Percentiles rank a stretch among this genome's conserved stretches.
These are phyloP conservation scores for Rana temporaria DNA, from an alignment of 2,113 vertebrate species.

Conservation along the genomic window DNA sequence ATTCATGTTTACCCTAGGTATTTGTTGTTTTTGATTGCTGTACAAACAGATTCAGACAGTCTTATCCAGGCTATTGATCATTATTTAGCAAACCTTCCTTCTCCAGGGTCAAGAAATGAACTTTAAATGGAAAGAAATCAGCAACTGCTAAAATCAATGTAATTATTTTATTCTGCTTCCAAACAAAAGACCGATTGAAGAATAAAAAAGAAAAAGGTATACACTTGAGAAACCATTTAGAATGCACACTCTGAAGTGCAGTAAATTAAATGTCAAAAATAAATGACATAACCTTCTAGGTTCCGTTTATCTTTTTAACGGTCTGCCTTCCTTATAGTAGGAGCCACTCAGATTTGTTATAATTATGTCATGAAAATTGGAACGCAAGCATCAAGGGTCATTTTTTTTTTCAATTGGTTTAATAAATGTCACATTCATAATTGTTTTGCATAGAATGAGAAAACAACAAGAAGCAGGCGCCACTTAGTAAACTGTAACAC, in stretches of 20 bases:
- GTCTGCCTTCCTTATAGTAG: constrained; percentile 47
- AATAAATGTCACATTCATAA: constrained; percentile 61
- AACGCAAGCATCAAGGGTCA: constrained; percentile 57
- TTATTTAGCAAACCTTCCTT: constrained; percentile 61
- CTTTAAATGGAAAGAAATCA: constrained; percentile 62
- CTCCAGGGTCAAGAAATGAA: constrained; percentile 57
- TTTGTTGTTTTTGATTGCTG: constrained; percentile 47
- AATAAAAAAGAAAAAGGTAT: constrained; percentile 58
- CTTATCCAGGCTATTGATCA: constrained; percentile 59
- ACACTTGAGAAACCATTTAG: constrained; percentile 58
- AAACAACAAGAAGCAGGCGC: too few species aligned
- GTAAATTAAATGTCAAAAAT: constrained; percentile 62
- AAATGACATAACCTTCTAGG: constrained; percentile 62
- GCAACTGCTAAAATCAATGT: constrained; percentile 61
- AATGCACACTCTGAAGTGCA: constrained; percentile 54
- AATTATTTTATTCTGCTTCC: constrained; percentile 60
- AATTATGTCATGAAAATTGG: constrained; percentile 58
- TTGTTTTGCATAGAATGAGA: constrained; percentile 38
- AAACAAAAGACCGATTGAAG: constrained; percentile 57
- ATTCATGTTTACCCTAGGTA: not conserved
- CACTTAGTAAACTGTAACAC: too few species aligned
- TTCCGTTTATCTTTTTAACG: constrained; percentile 41
- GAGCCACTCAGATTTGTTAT: constrained; percentile 60
- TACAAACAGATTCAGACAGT: constrained; percentile 59
- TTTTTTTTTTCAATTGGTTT: constrained; percentile 40